A percentile compares a stretch with the other conserved stretches of the same genome.
phyloP scores from a whole-genome alignment of 2,113 vertebrate genomes.

The Romanogobio albipinnatus region DNA sequence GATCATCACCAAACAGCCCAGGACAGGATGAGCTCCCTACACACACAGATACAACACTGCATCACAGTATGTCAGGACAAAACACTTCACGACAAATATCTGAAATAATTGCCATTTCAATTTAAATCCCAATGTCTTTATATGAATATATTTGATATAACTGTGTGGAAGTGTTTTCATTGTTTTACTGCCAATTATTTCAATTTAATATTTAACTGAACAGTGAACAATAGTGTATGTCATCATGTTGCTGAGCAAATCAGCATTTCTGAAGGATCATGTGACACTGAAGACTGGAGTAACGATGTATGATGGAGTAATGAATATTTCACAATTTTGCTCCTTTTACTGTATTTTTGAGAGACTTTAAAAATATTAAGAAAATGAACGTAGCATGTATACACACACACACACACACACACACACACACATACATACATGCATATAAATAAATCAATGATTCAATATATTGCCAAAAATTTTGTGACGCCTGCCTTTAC shows the following conservation, averaged over 20 bases:
- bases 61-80: background rate
- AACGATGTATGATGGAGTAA: too few relatives aligned
- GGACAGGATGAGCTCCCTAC: conserved; percentile 70
- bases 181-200: background rate
- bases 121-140: background rate
- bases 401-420: too few relatives aligned
- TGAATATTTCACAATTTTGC: too few relatives aligned
- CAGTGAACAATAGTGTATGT: background rate
- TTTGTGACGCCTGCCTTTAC: too few relatives aligned
- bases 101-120: background rate
- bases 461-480: too few relatives aligned
- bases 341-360: too few relatives aligned
- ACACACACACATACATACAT: too few relatives aligned
- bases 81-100: background rate
- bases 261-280: too few relatives aligned
- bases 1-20: conserved; percentile 66
- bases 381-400: too few relatives aligned
- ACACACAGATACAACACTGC: conserved; percentile 31
- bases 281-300: too few relatives aligned
- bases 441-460: too few relatives aligned
- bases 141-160: background rate
- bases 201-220: background rate
- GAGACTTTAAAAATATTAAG: too few relatives aligned
- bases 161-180: background rate
- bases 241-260: background rate